Evolutionary conservation across 2,888 invertebrate genomes (phyloP), one percentile per base, ranked within the genome.

Genomic region (Biston stratarius): DNA sequence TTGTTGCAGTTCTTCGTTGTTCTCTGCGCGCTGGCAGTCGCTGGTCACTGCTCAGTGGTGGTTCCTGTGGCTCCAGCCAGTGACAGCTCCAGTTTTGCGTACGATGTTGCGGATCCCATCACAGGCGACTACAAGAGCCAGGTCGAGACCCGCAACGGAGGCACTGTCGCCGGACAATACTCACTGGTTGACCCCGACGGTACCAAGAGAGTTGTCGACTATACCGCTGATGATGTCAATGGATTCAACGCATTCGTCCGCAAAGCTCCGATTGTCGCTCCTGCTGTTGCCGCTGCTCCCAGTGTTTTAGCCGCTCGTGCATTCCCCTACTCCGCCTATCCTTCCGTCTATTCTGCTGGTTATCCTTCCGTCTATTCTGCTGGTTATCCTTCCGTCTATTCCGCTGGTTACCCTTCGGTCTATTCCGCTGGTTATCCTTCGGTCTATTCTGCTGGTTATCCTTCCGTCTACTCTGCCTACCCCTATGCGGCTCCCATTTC

Each of bases 41-140:
- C 85, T 73, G 87, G 85, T 69, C 87, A 88, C 67, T 81, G 87
- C 75, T 86, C 89, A 67, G 90, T 86, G 77, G 83, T 89, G 79
- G 24, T 24, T 24, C 88, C 85, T 71, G 75, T 83, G 63, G 84
- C 78, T 74, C 80, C 71, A 83, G 83, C 78, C 85, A 88, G 86
- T 86, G 74, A 78, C 61, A 88, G 91, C 79, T 78, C 86, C 67
- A 92, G 92, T 82, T 95, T 93, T 86, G 81, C 92, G 0, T 95
- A 95, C 81, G 90, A 93, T 67, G 94, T 95, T 36, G 92, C 94
- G 47, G 95, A 95, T 80, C 89, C 92, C 75, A 84, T 87, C 82
- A 95, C 95, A 71, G 95, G 95, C 14, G 95, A 95, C 87, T 91
- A 79, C 85, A 95, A 95, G 84, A 94, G 90, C 82, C 95, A 95